Evolutionary conservation across 2,888 invertebrate species (phyloP).

Genomic region (Aphrophora alni): DNA sequence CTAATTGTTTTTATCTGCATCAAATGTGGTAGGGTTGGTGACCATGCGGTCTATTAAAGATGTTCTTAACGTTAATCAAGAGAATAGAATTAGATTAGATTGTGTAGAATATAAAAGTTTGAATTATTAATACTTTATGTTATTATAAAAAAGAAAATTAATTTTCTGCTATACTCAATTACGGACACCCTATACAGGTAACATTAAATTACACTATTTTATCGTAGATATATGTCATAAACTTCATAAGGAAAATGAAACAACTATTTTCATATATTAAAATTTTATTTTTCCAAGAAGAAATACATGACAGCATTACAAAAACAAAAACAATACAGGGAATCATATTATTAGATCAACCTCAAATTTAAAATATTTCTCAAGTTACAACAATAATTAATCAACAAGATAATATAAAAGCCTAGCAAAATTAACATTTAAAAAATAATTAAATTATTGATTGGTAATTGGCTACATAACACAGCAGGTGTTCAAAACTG

Average conservation of each 20-base stretch:
- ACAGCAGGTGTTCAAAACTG: not conserved
- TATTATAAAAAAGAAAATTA: no score
- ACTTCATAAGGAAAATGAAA: not conserved
- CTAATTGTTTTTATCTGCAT: no score
- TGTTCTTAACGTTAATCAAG: no score
- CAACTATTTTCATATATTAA: not conserved
- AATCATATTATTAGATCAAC: not conserved
- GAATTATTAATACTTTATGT: no score
- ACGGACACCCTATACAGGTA: no score
- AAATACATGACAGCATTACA: constrained; percentile 2
- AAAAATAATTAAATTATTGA: not conserved
- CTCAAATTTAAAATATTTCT: constrained; percentile 7
- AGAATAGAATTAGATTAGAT: no score
- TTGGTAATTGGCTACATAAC: constrained; percentile 2
- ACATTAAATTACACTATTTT: no score
- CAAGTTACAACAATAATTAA: constrained; percentile 5
- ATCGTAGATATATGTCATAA: no score
- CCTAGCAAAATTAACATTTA: constrained; percentile 6
- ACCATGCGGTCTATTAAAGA: no score
- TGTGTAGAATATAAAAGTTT: no score
- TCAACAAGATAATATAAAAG: constrained; percentile 2
- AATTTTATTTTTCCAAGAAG: not conserved
- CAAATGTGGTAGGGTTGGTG: no score
- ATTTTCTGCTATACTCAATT: no score
- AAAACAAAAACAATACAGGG: not conserved